Base-by-base conservation (phyloP, 2,888 invertebrate genomes). In the Erebia aethiops region DNA sequence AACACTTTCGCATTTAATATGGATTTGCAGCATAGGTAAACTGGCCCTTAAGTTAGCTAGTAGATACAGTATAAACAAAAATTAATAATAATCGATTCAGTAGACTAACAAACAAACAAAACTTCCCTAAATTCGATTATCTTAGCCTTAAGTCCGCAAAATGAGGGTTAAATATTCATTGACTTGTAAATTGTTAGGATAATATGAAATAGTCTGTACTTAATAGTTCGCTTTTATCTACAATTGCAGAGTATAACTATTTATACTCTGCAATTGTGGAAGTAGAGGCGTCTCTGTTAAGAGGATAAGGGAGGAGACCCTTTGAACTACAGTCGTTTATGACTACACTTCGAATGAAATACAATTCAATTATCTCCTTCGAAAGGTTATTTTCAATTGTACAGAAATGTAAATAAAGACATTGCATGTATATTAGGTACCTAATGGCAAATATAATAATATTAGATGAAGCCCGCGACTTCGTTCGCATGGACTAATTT, bases 141-240 rank as follows among this genome's bases (percentile, higher is more conserved):
- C 57, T 14, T 57, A 14, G 14, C 26, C 13, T 57, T 57, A 8
- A 35, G 57, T 57, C 49, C 49, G 49, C 26, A 26, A 60, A 62
- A 62, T 62, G 18, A 51, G 62, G 49, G 51, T 63, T 26, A 51
- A 49, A 26, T 64, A 64, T 52, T 41, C 64, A 85, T 84, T 84
- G 82, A 82, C 81, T 86, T 87, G 84, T 84, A 87, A 87, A 88
- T 87, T 84, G 82, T 83, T 78, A 76, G 82, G 82, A 81, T 87
- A 86, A 86, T 86, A 86, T 84, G 83, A 84, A 85, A 85, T 87
- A 88, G 88, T 85, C 82, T 80, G 79, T 82, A 78, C 85, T 83
- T 35, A 83, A 26, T 26, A 26, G 26, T 84, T 83, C 85, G 85
- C 83, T 84, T 87, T 90, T 91, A 90, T 90, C 90, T 84, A 80